A percentile compares a stretch with the other conserved stretches of the same genome.
phyloP scores from a whole-genome alignment of 2,888 invertebrate genomes.

The Pinctada fucata region DNA sequence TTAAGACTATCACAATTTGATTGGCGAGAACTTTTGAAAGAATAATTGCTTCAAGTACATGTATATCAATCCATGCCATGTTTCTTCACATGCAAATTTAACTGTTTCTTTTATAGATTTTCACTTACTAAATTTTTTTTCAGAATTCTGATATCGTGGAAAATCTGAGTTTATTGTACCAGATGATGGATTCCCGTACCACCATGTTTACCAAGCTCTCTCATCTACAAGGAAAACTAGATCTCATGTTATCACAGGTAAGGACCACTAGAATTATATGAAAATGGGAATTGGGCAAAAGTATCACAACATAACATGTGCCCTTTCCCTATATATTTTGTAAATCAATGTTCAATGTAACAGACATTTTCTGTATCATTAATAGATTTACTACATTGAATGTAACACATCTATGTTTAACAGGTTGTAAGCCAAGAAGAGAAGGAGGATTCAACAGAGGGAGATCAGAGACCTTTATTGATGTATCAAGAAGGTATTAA shows the following conservation, averaged over 20 bases:
- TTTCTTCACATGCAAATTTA: too few relatives aligned
- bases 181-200: slow-evolving; percentile 81
- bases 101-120: too few relatives aligned
- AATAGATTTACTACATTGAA: too few relatives aligned
- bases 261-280: background rate
- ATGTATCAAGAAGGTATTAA: slow-evolving; percentile 70
- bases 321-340: background rate
- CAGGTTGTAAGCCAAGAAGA: slow-evolving; percentile 60
- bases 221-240: slow-evolving; percentile 82
- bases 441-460: slow-evolving; percentile 57
- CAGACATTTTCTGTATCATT: background rate
- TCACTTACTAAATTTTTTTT: slow-evolving; percentile 13
- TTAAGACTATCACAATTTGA: too few relatives aligned
- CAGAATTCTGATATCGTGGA: slow-evolving; percentile 81
- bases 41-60: too few relatives aligned
- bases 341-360: background rate
- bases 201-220: slow-evolving; percentile 80
- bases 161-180: slow-evolving; percentile 80
- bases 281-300: background rate
- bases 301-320: background rate
- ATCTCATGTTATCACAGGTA: slow-evolving; percentile 78
- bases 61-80: too few relatives aligned
- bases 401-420: slow-evolving; percentile 3
- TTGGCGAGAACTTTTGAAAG: too few relatives aligned
- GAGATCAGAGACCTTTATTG: slow-evolving; percentile 59